These are phyloP conservation scores for Miichthys miiuy DNA, from an alignment of 2,797 vertebrate species.

Conservation along the genomic window DNA sequence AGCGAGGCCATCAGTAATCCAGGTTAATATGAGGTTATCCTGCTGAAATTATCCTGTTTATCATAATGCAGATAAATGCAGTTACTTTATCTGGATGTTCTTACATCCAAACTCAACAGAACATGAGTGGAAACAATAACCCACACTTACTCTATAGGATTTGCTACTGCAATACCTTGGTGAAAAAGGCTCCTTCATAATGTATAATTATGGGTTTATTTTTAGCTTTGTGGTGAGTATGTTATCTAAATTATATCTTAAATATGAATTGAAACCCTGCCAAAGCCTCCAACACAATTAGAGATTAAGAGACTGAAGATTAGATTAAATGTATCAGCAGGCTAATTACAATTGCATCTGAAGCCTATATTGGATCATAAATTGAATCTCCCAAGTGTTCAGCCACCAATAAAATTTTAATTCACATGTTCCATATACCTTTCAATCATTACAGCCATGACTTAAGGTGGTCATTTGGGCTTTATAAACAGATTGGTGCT, in stretches of 20 bases:
- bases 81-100: neutral
- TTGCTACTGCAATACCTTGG: neutral
- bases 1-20: neutral
- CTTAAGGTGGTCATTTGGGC: neutral
- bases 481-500: neutral
- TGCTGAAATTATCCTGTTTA: slow-evolving; percentile 11
- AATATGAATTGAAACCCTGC: slow-evolving; percentile 27
- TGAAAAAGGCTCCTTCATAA: neutral
- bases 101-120: slow-evolving; percentile 1
- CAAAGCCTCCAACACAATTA: slow-evolving; percentile 22
- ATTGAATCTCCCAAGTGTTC: slow-evolving; percentile 37
- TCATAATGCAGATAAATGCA: neutral
- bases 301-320: slow-evolving; percentile 32
- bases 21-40: slow-evolving; percentile 15
- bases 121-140: neutral
- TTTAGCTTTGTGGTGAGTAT: slow-evolving; percentile 7
- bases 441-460: neutral
- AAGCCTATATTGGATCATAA: slow-evolving; percentile 28
- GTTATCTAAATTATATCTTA: slow-evolving; percentile 52
- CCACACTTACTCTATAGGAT: neutral
- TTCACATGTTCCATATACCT: neutral
- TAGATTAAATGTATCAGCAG: slow-evolving; percentile 38
- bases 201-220: slow-evolving; percentile 9
- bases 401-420: slow-evolving; percentile 4
- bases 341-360: slow-evolving; percentile 42